Conservation (phyloP, 2,113 vertebrate species). For the Gopherus flavomarginatus region DNA sequence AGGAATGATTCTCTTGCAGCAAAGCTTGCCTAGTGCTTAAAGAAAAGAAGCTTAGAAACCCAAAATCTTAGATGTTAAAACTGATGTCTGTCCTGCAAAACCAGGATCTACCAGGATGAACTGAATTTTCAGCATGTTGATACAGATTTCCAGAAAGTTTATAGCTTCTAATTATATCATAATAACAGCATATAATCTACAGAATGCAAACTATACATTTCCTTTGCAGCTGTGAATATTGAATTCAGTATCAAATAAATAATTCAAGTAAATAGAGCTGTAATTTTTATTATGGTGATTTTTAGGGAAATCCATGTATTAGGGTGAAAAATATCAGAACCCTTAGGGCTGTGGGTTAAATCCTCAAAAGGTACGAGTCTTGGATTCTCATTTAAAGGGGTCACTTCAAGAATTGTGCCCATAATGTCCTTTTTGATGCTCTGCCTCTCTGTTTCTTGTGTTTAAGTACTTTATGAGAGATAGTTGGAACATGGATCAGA, state of each 20-base stretch:
- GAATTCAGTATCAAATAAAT: conserved; percentile 29
- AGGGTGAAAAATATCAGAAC: neutral
- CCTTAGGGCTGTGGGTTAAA: neutral
- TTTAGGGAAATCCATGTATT: conserved; percentile 38
- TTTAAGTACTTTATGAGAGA: neutral
- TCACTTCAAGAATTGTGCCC: neutral
- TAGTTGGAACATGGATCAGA: neutral
- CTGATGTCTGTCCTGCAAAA: neutral
- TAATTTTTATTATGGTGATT: conserved; percentile 54
- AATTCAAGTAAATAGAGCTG: conserved; percentile 21
- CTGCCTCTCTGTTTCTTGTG: neutral
- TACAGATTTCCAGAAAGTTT: conserved; percentile 43
- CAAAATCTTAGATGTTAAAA: neutral
- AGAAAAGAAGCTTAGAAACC: fast-evolving
- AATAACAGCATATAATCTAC: conserved; percentile 55
- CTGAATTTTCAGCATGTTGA: neutral
- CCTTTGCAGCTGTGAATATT: conserved; percentile 56
- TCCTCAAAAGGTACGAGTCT: neutral
- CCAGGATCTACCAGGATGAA: fast-evolving
- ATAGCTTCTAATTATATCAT: conserved; percentile 53
- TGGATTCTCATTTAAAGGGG: neutral
- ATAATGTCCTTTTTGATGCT: neutral
- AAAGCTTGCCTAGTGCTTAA: neutral
- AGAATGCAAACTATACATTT: conserved; percentile 49
- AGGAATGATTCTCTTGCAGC: fast-evolving